Conservation (phyloP, 2,113 vertebrate genomes). For the Labrus mixtus region DNA sequence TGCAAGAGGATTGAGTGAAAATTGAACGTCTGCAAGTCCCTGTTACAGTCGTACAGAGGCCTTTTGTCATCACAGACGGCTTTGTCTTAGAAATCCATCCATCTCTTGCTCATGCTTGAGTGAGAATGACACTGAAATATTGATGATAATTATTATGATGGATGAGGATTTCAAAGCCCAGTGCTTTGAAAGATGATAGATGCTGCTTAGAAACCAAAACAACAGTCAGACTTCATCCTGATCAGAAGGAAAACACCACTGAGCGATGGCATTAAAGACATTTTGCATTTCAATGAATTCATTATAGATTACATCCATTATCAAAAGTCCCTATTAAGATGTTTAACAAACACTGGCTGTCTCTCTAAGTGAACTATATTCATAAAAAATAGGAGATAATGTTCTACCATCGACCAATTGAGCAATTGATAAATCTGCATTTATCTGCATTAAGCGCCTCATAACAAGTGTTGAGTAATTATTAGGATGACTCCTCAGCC, state of each 20-base stretch:
- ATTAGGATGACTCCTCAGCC: conserved; percentile 59
- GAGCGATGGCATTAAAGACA: neutral
- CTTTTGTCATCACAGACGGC: conserved; percentile 55
- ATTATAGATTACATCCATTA: neutral
- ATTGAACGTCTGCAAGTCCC: conserved; percentile 20
- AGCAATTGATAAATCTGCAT: conserved; percentile 45
- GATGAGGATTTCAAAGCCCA: conserved; percentile 26
- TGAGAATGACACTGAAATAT: conserved; percentile 47
- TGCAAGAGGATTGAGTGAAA: conserved; percentile 29
- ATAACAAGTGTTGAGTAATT: conserved; percentile 64
- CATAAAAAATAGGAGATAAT: conserved; percentile 20
- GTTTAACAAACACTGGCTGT: conserved; percentile 3
- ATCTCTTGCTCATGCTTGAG: conserved; percentile 10
- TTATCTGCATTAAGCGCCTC: conserved; percentile 39
- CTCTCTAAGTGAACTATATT: neutral
- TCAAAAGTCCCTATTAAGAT: neutral
- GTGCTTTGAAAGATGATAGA: conserved; percentile 28
- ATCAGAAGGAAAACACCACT: conserved; percentile 3
- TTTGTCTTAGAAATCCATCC: conserved; percentile 44
- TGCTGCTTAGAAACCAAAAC: conserved; percentile 6
- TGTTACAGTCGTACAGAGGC: conserved; percentile 2
- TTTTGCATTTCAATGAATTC: conserved; percentile 7
- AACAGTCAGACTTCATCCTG: conserved; percentile 14
- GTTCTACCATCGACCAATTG: conserved; percentile 15
- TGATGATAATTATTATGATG: conserved; percentile 54